Percentiles rank a stretch among this genome's conserved stretches.
These are phyloP conservation scores for Lampropteryx suffumata DNA, from an alignment of 2,888 invertebrate genomes.

Conservation along the genomic window DNA sequence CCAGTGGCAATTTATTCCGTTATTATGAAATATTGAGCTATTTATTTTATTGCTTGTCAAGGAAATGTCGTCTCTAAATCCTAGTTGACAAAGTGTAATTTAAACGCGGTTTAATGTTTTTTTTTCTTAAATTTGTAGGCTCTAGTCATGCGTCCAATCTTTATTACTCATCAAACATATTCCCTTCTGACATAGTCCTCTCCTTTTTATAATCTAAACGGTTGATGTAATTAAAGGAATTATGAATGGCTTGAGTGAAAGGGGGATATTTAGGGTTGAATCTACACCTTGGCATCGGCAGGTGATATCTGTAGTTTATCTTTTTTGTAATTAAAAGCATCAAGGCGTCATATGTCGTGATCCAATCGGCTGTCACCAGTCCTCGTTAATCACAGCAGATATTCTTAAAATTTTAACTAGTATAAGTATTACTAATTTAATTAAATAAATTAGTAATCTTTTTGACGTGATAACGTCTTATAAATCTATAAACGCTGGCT, in stretches of 20 bases:
- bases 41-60: slow-evolving; percentile 14
- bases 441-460: too few relatives aligned
- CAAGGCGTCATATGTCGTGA: slow-evolving; percentile 70
- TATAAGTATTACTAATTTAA: too few relatives aligned
- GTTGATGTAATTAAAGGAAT: slow-evolving; percentile 51
- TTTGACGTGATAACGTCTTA: too few relatives aligned
- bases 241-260: slow-evolving; percentile 41
- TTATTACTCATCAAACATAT: slow-evolving; percentile 39
- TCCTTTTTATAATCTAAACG: slow-evolving; percentile 47
- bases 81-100: slow-evolving; percentile 6
- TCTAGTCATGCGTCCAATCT: slow-evolving; percentile 40
- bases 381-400: slow-evolving; percentile 12
- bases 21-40: slow-evolving; percentile 28
- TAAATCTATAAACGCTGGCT: too few relatives aligned
- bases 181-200: slow-evolving; percentile 33
- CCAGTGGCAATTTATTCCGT: slow-evolving; percentile 32
- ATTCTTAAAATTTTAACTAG: background rate
- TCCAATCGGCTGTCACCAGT: slow-evolving; percentile 49
- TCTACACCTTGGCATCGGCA: slow-evolving; percentile 76
- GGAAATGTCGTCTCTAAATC: slow-evolving; percentile 24
- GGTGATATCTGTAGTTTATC: slow-evolving; percentile 64
- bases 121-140: slow-evolving; percentile 18
- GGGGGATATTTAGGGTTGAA: slow-evolving; percentile 69
- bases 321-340: slow-evolving; percentile 65
- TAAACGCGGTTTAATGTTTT: slow-evolving; percentile 1